A percentile compares a stretch with the other conserved stretches of the same genome.
phyloP scores from a whole-genome alignment of 2,888 invertebrate species.

The Scrobipalpa atriplicella region DNA sequence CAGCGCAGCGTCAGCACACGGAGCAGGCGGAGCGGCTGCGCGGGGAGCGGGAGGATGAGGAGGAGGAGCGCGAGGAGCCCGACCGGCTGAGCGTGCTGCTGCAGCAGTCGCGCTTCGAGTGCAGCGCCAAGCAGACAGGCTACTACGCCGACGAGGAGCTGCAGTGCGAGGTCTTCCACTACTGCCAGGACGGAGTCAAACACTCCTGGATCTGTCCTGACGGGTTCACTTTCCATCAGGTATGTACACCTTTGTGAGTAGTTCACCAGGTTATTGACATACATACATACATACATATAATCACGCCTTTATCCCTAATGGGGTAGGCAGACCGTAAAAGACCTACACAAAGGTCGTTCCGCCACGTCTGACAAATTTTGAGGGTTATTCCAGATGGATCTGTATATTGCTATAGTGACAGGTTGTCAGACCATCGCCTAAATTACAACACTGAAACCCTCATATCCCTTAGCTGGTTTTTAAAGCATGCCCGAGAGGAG shows the following conservation, averaged over 20 bases:
- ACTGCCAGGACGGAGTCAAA: slow-evolving; percentile 94
- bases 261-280: not conserved
- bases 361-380: too few relatives aligned
- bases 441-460: too few relatives aligned
- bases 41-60: slow-evolving; percentile 72
- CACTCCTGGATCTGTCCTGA: slow-evolving; percentile 98
- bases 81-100: slow-evolving; percentile 90
- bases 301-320: too few relatives aligned
- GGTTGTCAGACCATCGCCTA: too few relatives aligned
- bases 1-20: slow-evolving; percentile 51
- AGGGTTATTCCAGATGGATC: too few relatives aligned
- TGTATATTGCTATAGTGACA: too few relatives aligned
- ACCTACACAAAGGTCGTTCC: too few relatives aligned
- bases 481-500: too few relatives aligned
- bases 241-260: slow-evolving; percentile 47
- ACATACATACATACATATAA: too few relatives aligned
- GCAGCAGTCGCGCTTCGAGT: slow-evolving; percentile 92
- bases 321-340: too few relatives aligned
- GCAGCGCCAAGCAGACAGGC: slow-evolving; percentile 90
- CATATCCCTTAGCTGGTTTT: too few relatives aligned
- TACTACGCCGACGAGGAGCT: slow-evolving; percentile 96
- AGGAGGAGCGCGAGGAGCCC: slow-evolving; percentile 92
- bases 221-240: slow-evolving; percentile 94
- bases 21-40: slow-evolving; percentile 58
- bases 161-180: slow-evolving; percentile 96